Base-by-base conservation (phyloP, 2,888 invertebrate species). In the Eupithecia exiguata region DNA sequence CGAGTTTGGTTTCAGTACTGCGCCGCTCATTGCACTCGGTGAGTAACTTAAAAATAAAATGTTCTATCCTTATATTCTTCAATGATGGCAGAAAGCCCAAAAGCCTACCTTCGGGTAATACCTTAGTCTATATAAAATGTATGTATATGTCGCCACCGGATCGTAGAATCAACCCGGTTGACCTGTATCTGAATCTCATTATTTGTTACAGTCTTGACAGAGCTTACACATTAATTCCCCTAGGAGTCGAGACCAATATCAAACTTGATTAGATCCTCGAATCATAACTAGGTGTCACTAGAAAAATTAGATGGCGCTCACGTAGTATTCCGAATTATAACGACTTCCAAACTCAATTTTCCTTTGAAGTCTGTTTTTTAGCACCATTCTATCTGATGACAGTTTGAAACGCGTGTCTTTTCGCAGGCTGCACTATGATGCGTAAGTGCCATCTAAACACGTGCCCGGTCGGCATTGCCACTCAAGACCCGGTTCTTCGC, bases 361-460 rank as follows among this genome's bases (percentile, higher is more conserved):
- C n/a, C n/a, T n/a, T n/a, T n/a, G n/a, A n/a, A n/a, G n/a, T n/a
- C n/a, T n/a, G n/a, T 16, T 46, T 46, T 46, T 46, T 7, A 6
- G n/a, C 46, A 46, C n/a, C 46, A n/a, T n/a, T 5, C 2, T 46
- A 46, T 46, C 18, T 46, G 18, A 46, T 46, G 18, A 46, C n/a
- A n/a, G n/a, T n/a, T n/a, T n/a, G n/a, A n/a, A n/a, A n/a, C n/a
- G n/a, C n/a, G n/a, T n/a, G n/a, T n/a, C n/a, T n/a, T n/a, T n/a
- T 12, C 21, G 0, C 81, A 95, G 96, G 99, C 5, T 99, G 99
- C 88, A 99, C 99, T 0, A 99, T 99, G 99, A 99, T 99, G 99
- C 96, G 99, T 74, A 99, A 99, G 90, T 99, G 99, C 86, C 99
- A 99, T 91, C 94, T 99, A 83, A 99, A 99, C 93, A 99, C 99